Evolutionary conservation across 2,113 vertebrate species (phyloP).

Genomic region (Protobothrops mucrosquamatus): DNA sequence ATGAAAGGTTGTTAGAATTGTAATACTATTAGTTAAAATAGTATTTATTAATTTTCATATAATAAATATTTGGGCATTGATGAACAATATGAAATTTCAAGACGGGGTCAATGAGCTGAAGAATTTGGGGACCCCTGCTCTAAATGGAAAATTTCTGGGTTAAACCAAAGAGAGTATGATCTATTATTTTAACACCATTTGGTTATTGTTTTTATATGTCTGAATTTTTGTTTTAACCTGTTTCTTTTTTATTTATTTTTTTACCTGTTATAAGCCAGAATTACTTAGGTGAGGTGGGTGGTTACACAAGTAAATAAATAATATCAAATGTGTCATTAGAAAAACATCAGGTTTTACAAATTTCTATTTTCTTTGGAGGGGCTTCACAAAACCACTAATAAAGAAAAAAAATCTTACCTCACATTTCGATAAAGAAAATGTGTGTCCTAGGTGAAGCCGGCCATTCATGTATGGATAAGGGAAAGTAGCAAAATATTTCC

Average conservation of each 20-base stretch:
- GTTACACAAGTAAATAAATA: background rate
- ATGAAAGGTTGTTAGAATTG: background rate
- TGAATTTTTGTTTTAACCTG: background rate
- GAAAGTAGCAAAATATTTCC: slow-evolving; percentile 91
- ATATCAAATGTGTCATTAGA: background rate
- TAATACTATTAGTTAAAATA: background rate
- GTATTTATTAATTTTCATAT: background rate
- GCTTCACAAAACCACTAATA: background rate
- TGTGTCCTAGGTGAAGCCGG: slow-evolving; percentile 93
- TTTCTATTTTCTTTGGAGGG: background rate
- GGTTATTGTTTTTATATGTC: background rate
- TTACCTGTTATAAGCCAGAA: background rate
- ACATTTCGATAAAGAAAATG: slow-evolving; percentile 94
- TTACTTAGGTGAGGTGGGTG: background rate
- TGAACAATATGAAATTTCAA: background rate
- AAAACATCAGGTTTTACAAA: background rate
- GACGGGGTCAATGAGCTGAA: background rate
- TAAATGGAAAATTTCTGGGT: background rate
- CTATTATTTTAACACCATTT: background rate
- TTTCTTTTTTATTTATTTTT: background rate
- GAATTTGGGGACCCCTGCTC: background rate
- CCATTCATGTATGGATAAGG: slow-evolving; percentile 99
- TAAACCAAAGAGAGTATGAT: background rate
- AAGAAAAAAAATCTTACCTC: slow-evolving; percentile 77
- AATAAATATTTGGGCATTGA: background rate